Percentiles rank a stretch among this genome's conserved stretches.
phyloP scores from a whole-genome alignment of 2,797 vertebrate species.

The Hylomyscus alleni region DNA sequence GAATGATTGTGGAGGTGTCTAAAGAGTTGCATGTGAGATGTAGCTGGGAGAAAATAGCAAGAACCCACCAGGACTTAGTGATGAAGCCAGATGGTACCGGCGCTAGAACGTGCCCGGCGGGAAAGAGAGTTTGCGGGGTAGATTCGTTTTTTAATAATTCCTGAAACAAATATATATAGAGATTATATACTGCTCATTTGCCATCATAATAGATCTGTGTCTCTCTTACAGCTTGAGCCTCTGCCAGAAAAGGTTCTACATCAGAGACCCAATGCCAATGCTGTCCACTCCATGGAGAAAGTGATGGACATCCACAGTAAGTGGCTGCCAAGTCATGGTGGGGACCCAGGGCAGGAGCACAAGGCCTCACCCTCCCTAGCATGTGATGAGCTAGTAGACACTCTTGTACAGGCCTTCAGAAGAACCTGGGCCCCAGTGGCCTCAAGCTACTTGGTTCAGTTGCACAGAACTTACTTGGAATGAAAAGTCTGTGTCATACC shows the following conservation, averaged over 20 bases:
- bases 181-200: accelerated
- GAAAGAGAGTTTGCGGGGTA: too few relatives aligned
- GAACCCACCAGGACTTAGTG: too few relatives aligned
- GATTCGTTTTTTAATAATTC: too few relatives aligned
- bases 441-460: not conserved
- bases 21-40: too few relatives aligned
- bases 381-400: not conserved
- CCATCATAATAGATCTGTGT: not conserved
- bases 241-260: constrained; percentile 95
- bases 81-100: too few relatives aligned
- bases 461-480: not conserved
- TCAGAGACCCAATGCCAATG: constrained; percentile 95
- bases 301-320: constrained; percentile 96
- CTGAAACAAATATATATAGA: accelerated
- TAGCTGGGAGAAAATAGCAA: too few relatives aligned
- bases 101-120: too few relatives aligned
- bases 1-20: too few relatives aligned
- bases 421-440: not conserved
- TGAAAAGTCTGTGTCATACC: not conserved
- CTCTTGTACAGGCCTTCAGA: not conserved
- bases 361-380: not conserved
- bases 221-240: constrained; percentile 92
- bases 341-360: not conserved
- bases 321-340: constrained; percentile 75
- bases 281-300: constrained; percentile 96